These are phyloP conservation scores for Drosophila tripunctata DNA, from an alignment of 2,888 invertebrate species.

Conservation along the genomic window DNA sequence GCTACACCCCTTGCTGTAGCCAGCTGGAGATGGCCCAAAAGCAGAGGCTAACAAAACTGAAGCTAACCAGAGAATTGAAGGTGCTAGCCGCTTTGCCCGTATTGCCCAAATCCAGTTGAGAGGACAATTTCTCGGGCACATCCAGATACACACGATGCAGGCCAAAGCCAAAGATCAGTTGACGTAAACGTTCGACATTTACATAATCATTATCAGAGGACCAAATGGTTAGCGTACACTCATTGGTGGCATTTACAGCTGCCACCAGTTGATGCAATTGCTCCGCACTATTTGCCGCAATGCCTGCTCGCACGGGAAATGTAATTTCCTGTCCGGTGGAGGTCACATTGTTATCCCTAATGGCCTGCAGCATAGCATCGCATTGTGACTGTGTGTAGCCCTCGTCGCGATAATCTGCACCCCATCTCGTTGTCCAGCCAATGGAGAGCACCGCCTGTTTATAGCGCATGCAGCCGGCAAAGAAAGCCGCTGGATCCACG, in stretches of 20 bases:
- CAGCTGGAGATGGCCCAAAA: constrained; percentile 70
- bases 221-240: constrained; percentile 91
- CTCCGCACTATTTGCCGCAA: constrained; percentile 88
- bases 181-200: constrained; percentile 87
- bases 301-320: constrained; percentile 90
- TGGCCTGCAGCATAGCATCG: constrained; percentile 88
- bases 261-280: constrained; percentile 87
- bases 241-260: constrained; percentile 80
- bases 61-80: constrained; percentile 63
- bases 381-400: constrained; percentile 88
- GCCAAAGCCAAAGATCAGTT: constrained; percentile 88
- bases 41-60: constrained; percentile 71
- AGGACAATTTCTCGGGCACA: constrained; percentile 88
- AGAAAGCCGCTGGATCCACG: constrained; percentile 87
- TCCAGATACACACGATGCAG: constrained; percentile 90
- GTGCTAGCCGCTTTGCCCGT: constrained; percentile 35
- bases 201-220: constrained; percentile 88
- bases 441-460: constrained; percentile 89
- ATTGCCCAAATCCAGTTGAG: constrained; percentile 83
- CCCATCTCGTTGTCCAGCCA: constrained; percentile 93
- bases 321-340: constrained; percentile 89
- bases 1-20: no score
- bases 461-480: constrained; percentile 86
- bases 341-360: constrained; percentile 83
- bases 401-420: constrained; percentile 85